phyloP scores from a whole-genome alignment of 1,140 invertebrate genomes.

The Achroia grisella region DNA sequence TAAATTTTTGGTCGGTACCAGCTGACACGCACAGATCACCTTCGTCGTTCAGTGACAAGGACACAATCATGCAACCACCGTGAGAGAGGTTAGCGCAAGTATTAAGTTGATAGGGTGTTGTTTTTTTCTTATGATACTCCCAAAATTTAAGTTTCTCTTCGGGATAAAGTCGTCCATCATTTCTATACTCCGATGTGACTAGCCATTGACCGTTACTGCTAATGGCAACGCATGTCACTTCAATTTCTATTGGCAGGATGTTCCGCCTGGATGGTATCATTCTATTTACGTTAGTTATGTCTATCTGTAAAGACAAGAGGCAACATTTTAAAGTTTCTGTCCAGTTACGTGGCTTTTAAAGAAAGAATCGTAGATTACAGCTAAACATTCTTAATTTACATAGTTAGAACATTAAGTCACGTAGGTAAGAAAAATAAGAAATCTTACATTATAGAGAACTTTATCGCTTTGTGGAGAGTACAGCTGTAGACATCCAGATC shows the following conservation, averaged over 20 bases:
- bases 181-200: slow-evolving; percentile 59
- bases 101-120: slow-evolving; percentile 45
- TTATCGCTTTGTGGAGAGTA: slow-evolving; percentile 62
- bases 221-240: slow-evolving; percentile 51
- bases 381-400: neutral
- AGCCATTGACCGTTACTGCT: slow-evolving; percentile 46
- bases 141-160: slow-evolving; percentile 65
- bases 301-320: slow-evolving; percentile 43
- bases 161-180: slow-evolving; percentile 50
- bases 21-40: slow-evolving; percentile 56
- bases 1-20: slow-evolving; percentile 53
- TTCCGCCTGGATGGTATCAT: slow-evolving; percentile 58
- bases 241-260: slow-evolving; percentile 57
- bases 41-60: slow-evolving; percentile 41
- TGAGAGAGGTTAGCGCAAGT: slow-evolving; percentile 60
- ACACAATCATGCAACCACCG: slow-evolving; percentile 52
- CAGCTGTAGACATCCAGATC: slow-evolving; percentile 58
- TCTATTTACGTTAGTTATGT: slow-evolving; percentile 62
- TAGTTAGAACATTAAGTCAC: neutral
- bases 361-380: neutral
- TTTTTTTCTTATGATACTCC: slow-evolving; percentile 21
- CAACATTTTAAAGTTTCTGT: too few relatives aligned
- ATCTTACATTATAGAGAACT: slow-evolving; percentile 67
- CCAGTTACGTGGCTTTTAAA: too few relatives aligned
- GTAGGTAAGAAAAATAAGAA: neutral